These are phyloP conservation scores for Turritopsis rubra DNA, from an alignment of 30 jellyfish, hydroid and myxozoan genomes.

Conservation along the genomic window DNA sequence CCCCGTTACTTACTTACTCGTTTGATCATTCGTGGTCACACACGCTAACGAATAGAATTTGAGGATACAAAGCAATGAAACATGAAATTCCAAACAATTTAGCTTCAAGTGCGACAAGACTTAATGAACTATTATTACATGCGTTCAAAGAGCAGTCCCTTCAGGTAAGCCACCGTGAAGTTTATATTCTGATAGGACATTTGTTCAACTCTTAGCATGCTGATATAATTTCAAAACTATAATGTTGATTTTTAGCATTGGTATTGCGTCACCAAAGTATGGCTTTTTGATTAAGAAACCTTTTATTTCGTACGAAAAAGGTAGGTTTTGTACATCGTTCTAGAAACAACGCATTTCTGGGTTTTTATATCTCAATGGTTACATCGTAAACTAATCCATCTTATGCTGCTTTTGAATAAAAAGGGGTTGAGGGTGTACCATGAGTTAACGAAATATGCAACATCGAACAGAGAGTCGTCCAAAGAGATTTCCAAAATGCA, in stretches of 20 bases:
- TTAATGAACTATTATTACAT: conserved; percentile 56
- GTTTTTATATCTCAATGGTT: no score
- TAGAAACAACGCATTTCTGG: no score
- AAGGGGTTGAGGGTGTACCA: no score
- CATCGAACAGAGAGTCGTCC: no score
- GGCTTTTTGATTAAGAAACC: conserved; percentile 66
- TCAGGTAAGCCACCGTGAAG: conserved; percentile 42
- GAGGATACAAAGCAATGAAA: no score
- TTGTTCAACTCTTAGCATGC: background rate
- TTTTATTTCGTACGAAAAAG: conserved; percentile 28
- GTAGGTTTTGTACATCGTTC: conserved; percentile 20
- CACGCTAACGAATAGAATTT: no score
- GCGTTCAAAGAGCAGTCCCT: conserved; percentile 77
- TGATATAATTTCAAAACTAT: background rate
- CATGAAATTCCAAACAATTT: background rate
- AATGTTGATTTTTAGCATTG: conserved; percentile 36
- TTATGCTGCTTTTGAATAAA: no score
- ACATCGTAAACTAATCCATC: no score
- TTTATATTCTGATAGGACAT: background rate
- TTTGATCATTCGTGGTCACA: no score
- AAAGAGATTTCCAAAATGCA: no score
- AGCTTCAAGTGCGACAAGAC: conserved; percentile 53
- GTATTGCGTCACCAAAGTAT: conserved; percentile 64
- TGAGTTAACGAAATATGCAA: no score
- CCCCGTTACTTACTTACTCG: no score